Percentiles rank a stretch among this genome's conserved stretches.
Evolutionary conservation across 2,888 invertebrate species (phyloP).

Genomic region (Strigamia transsilvanica): DNA sequence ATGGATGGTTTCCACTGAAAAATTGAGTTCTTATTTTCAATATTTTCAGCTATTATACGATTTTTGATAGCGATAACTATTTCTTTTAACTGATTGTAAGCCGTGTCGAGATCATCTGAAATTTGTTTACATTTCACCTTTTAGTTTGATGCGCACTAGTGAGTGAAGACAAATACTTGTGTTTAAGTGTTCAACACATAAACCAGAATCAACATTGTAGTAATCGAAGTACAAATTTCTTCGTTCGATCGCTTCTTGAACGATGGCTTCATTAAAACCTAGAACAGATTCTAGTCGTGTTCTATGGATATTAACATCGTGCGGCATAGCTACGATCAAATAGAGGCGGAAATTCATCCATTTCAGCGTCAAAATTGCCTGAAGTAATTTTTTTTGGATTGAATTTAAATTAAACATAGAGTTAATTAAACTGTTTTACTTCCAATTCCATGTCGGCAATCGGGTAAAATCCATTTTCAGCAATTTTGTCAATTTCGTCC

Average conservation of each 20-base stretch:
- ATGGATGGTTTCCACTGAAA: background rate
- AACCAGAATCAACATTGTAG: constrained; percentile 10
- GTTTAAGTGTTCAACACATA: constrained; percentile 13
- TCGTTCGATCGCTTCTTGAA: constrained; percentile 16
- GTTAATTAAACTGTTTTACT: background rate
- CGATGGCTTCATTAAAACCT: background rate
- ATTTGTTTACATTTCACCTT: no score
- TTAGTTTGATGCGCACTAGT: background rate
- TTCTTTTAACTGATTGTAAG: background rate
- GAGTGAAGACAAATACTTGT: background rate
- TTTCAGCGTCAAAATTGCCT: background rate
- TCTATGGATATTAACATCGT: constrained; percentile 5
- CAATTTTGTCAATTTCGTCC: background rate
- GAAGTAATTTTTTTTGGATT: no score
- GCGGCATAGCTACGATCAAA: constrained; percentile 1
- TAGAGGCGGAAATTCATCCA: background rate
- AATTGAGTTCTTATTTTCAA: background rate
- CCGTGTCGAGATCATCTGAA: background rate
- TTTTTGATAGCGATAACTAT: background rate
- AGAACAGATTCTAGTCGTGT: constrained; percentile 14
- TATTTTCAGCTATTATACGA: background rate
- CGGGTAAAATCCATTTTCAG: background rate
- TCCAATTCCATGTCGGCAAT: constrained; percentile 39
- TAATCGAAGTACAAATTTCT: background rate
- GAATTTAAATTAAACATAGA: no score